Percentiles rank a stretch among this genome's conserved stretches.
These are phyloP conservation scores for Myotis davidii DNA, from an alignment of 2,113 vertebrate species.

Conservation along the genomic window DNA sequence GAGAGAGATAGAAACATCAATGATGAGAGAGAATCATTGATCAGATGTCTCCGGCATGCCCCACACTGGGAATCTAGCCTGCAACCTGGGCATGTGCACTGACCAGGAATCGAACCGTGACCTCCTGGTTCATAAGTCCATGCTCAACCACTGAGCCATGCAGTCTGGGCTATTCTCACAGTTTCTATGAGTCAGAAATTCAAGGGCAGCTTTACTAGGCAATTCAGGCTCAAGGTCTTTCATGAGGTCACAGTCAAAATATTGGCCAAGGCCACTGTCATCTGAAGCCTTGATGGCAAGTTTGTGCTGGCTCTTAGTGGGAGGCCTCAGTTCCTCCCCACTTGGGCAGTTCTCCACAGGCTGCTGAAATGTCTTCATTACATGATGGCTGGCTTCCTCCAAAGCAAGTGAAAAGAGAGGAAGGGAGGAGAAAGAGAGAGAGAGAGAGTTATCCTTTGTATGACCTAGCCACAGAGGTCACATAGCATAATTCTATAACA, in stretches of 20 bases:
- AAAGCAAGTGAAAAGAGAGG: not conserved
- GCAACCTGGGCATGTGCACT: too few relatives aligned
- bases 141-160: too few relatives aligned
- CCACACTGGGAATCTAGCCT: too few relatives aligned
- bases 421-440: not conserved
- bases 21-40: too few relatives aligned
- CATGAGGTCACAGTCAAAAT: not conserved
- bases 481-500: not conserved
- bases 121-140: too few relatives aligned
- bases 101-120: too few relatives aligned
- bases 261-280: not conserved
- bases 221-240: not conserved
- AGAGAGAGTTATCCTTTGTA: not conserved
- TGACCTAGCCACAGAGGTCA: not conserved
- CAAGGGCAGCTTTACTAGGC: not conserved
- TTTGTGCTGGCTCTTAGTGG: not conserved
- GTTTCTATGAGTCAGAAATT: not conserved
- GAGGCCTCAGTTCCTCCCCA: not conserved
- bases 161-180: not conserved
- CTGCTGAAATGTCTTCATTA: not conserved
- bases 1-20: too few relatives aligned
- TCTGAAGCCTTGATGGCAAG: not conserved
- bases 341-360: not conserved
- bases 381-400: not conserved
- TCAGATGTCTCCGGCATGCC: too few relatives aligned